Percentiles rank a stretch among this genome's conserved stretches.
Conservation (phyloP, 2,888 invertebrate species). For the Limnephilus marmoratus region DNA sequence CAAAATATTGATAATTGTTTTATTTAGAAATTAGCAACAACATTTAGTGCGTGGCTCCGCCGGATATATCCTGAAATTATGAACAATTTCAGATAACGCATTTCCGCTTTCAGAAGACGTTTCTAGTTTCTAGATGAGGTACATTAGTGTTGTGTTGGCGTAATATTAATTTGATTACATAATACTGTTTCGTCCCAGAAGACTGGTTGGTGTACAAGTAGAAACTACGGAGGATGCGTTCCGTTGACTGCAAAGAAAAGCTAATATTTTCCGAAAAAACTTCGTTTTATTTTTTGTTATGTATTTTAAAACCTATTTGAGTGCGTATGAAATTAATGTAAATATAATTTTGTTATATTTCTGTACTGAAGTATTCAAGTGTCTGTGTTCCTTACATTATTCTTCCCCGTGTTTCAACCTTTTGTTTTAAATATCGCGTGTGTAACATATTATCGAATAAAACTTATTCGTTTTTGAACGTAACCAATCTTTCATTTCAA, state of each 20-base stretch:
- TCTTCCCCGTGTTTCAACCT: no score
- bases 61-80: neutral
- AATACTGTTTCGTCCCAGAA: conserved; percentile 6
- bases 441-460: no score
- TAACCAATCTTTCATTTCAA: no score
- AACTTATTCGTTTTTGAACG: no score
- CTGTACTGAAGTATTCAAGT: no score
- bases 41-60: neutral
- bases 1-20: neutral
- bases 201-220: neutral
- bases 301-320: no score
- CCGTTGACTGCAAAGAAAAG: neutral
- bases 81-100: conserved; percentile 31
- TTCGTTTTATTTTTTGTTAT: no score
- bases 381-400: no score
- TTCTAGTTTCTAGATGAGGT: neutral
- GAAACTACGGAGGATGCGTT: neutral
- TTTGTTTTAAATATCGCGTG: no score
- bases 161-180: conserved; percentile 36
- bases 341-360: no score
- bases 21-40: neutral
- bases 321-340: no score
- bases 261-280: neutral
- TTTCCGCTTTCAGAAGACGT: conserved; percentile 13
- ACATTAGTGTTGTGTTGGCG: conserved; percentile 18